Evolutionary conservation across 1,140 invertebrate genomes (phyloP), one percentile per base, ranked within the genome.

Genomic region (Drosophila sp.): DNA sequence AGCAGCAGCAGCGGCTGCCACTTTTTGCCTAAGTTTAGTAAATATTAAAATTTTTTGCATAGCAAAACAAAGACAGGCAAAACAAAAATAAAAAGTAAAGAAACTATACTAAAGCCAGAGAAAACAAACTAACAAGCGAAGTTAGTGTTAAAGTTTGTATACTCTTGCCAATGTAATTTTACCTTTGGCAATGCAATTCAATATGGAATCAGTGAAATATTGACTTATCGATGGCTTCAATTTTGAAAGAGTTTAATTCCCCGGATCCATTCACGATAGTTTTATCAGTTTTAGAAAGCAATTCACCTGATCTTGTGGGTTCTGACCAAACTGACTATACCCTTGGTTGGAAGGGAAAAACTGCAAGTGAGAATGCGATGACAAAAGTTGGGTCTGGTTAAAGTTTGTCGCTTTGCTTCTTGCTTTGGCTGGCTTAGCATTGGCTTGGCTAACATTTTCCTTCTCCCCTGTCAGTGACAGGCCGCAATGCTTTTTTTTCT

Each of bases 21-120:
- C 83, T 79, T 86, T 85, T 68, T 60, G 79, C 83, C 87, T 83
- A 87, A 87, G 83, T 87, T 50, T 87, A 60, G 84, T 89, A 83
- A 87, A 87, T 87, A 87, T 87, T 75, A 87, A 87, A 85, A 85
- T 77, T 76, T 70, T 62, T 74, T 38, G 76, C 75, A 75, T 66
- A 83, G 72, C 76, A 73, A 74, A 80, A 85, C 81, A 84, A 77
- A 75, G 71, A 57, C 54, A 77, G 70, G 44, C 54, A 58, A 57
- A 72, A 70, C 60, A 40, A 38, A n/a, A 38, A 38, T 38, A 23
- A 57, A 71, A 56, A 7, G 27, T n/a, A 54, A 17, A 47, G 25
- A 23, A 40, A 50, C 17, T 17, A 17, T 17, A 17, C 17, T 17
- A 17, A 17, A 17, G 17, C 17, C 17, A 33, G 63, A 40, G 47